Base-by-base conservation (phyloP, 1,140 invertebrate genomes). In the Drosophila ironensis region DNA sequence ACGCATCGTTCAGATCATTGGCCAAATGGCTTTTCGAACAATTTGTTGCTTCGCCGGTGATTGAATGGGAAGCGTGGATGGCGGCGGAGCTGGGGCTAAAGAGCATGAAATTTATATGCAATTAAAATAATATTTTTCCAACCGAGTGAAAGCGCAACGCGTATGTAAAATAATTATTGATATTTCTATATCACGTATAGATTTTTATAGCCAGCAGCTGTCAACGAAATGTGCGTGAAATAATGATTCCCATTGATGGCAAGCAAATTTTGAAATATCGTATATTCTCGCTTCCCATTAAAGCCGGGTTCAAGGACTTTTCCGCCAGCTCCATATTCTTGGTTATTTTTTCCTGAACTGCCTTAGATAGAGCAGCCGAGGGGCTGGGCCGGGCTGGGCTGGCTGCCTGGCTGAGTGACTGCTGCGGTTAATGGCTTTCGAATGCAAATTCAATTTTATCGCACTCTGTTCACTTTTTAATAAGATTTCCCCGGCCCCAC, bases 391-490 rank as follows among this genome's bases (percentile, higher is more conserved):
- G n/a, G n/a, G n/a, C n/a, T 27, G 42, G 59, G 30, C n/a, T n/a
- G 30, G 56, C 59, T 53, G 44, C 46, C 48, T 51, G 51, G 59
- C 57, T 14, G 46, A 74, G 74, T 70, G 81, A 89, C 87, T 89
- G 88, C 88, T 89, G 88, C 71, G 82, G 73, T 89, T 88, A 89
- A 89, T 89, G 88, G 88, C 77, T 89, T 89, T 89, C 72, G 78
- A 87, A 89, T 89, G 88, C 88, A 89, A 89, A 89, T 89, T 87
- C 84, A 89, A 89, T 89, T 89, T 89, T 89, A 89, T 89, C 87
- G 88, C 82, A 89, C 87, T 63, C 60, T 89, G 88, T 89, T 89
- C 82, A 81, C 68, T 81, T 89, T 88, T 89, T 89, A 89, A 89
- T 89, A 89, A 89, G 87, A 88, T 73, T 84, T 88, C 61, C 61